Base-by-base conservation (phyloP, 2,797 vertebrate species). In the Intellagama lesueurii region DNA sequence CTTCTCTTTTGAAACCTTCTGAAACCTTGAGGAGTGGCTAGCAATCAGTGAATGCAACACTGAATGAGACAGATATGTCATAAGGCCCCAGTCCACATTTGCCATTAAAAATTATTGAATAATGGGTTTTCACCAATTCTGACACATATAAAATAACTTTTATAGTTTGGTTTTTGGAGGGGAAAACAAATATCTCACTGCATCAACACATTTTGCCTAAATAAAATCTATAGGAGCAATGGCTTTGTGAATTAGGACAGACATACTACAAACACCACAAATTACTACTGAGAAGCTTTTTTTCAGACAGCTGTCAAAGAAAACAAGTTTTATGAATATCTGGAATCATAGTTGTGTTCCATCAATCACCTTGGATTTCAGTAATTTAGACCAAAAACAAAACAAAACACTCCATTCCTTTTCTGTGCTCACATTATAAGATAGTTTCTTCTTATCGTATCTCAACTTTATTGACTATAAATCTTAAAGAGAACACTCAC, bases 201-300 rank as follows among this genome's bases (percentile, higher is more conserved):
- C 91, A 88, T 91, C 75, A 60, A 22, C 49, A 22, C 88, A 68
- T 86, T 83, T 91, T 4, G 6, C 1, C 32, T 28, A 1, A 76
- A 76, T 87, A 86, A 88, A 88, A 89, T 91, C 81, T 83, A 82
- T 82, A 44, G 89, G 24, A 87, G 84, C 19, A 72, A 17, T 24
- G 7, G 88, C 91, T 82, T 91, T 70, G 73, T 90, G 81, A 95
- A 94, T 70, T 91, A 93, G 89, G 85, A 90, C 70, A 90, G 81
- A 81, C 52, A 44, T 90, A 24, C 19, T 17, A 89, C 93, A 93
- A 87, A 0, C 5, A 0, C 72, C 87, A 81, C 81, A 81, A 49
- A 75, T 89, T 87, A 0, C 0, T 80, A 80, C 83, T 30, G 28
- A 32, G 60, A 88, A 66, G 22, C 44, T 73, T 87, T 91, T 56